These are phyloP conservation scores for Pycnonotus jocosus DNA, from an alignment of 2,113 vertebrate species.

Conservation along the genomic window DNA sequence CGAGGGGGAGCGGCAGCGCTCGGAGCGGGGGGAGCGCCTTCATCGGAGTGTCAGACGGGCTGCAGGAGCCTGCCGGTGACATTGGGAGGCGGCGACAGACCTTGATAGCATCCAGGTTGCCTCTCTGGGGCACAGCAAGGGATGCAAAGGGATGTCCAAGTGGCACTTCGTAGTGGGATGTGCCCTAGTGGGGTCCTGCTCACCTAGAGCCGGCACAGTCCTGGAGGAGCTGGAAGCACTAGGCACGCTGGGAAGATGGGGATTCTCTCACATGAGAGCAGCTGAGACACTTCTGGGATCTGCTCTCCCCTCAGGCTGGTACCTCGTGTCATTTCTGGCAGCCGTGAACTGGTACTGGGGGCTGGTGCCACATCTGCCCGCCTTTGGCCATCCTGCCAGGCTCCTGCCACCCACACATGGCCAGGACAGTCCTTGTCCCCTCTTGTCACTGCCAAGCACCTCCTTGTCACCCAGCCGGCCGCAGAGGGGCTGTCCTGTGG, in stretches of 20 bases:
- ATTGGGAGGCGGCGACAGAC: accelerated
- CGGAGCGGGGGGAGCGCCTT: not conserved
- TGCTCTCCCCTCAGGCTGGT: not conserved
- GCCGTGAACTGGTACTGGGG: accelerated
- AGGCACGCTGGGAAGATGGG: not conserved
- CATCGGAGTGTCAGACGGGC: not conserved
- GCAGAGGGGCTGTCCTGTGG: accelerated
- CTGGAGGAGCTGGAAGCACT: not conserved
- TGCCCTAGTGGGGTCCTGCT: not conserved
- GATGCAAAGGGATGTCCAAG: accelerated
- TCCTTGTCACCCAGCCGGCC: accelerated
- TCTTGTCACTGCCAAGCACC: accelerated
- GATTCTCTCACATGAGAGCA: not conserved
- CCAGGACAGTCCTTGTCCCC: not conserved
- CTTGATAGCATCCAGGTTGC: accelerated
- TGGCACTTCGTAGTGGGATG: accelerated
- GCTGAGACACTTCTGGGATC: not conserved
- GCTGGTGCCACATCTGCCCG: not conserved
- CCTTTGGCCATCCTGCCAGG: accelerated
- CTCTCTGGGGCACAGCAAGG: accelerated
- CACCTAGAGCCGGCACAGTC: accelerated
- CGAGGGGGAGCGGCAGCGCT: not conserved
- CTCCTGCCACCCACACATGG: accelerated
- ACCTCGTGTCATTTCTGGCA: not conserved
- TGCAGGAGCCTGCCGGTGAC: not conserved